phyloP scores from a whole-genome alignment of 2,113 vertebrate genomes.

The Tympanuchus pallidicinctus region DNA sequence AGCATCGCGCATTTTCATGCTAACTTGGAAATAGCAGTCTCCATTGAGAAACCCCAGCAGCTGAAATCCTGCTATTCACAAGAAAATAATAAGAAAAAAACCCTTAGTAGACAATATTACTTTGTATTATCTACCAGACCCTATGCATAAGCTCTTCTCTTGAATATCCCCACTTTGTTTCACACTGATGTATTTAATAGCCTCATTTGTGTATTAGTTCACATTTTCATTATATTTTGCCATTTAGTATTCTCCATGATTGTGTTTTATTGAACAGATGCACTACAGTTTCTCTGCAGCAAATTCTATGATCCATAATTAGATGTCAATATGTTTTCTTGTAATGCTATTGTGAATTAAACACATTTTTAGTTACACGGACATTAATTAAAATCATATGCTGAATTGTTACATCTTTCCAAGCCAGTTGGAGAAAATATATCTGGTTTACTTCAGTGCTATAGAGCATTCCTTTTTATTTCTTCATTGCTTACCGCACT shows the following conservation, averaged over 20 bases:
- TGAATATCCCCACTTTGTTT: conserved; percentile 66
- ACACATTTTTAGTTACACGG: conserved; percentile 85
- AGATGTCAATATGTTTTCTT: conserved; percentile 86
- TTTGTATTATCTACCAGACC: conserved; percentile 42
- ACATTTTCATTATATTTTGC: conserved; percentile 80
- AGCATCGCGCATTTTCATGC: conserved; percentile 20
- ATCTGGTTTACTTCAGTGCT: conserved; percentile 76
- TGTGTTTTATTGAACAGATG: conserved; percentile 85
- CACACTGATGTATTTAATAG: conserved; percentile 71
- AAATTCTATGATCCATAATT: conserved; percentile 85
- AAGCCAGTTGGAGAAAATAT: conserved; percentile 79
- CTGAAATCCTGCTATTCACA: conserved; percentile 66
- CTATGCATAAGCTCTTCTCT: conserved; percentile 21
- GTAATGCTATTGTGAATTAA: conserved; percentile 80
- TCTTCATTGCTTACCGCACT: conserved; percentile 46
- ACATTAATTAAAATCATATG: conserved; percentile 85
- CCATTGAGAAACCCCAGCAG: conserved; percentile 53
- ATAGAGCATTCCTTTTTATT: conserved; percentile 71
- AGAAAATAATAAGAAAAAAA: conserved; percentile 33
- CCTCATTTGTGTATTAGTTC: conserved; percentile 79
- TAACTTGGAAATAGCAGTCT: conserved; percentile 50
- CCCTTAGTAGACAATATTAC: conserved; percentile 35
- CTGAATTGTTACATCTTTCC: conserved; percentile 81
- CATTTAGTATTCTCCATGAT: conserved; percentile 77
- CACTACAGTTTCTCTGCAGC: conserved; percentile 78